These are phyloP conservation scores for Microctenopoma steveboyesi DNA, from an alignment of 2,797 vertebrate genomes.

Conservation along the genomic window DNA sequence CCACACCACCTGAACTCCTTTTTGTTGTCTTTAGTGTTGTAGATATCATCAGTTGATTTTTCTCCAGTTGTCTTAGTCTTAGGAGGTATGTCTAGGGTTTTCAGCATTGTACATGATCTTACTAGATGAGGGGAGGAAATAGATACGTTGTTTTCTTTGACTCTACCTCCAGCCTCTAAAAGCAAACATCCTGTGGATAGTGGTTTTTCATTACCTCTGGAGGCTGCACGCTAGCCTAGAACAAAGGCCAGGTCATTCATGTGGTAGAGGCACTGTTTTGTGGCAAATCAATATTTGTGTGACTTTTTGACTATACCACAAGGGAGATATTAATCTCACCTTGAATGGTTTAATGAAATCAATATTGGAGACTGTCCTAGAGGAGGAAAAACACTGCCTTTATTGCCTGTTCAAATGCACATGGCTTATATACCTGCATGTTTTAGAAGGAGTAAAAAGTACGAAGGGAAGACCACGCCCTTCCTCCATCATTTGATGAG, in stretches of 20 bases:
- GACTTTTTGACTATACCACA: conserved; percentile 30
- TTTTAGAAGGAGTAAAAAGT: background rate
- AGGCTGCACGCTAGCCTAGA: conserved; percentile 24
- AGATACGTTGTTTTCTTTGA: conserved; percentile 71
- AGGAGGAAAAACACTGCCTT: conserved; percentile 12
- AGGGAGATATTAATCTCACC: conserved; percentile 23
- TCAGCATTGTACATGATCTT: conserved; percentile 51
- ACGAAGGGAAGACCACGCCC: too few species aligned
- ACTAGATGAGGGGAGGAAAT: conserved; percentile 58
- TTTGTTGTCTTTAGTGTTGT: conserved; percentile 67
- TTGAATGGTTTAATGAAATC: conserved; percentile 34
- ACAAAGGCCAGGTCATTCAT: conserved; percentile 40
- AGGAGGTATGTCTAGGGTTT: conserved; percentile 49
- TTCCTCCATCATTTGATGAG: too few species aligned
- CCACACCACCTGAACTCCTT: conserved; percentile 55
- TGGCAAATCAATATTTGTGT: conserved; percentile 47
- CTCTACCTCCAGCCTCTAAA: conserved; percentile 60
- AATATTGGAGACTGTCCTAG: background rate
- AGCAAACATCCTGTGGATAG: conserved; percentile 56
- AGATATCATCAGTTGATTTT: conserved; percentile 69
- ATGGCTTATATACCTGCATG: background rate
- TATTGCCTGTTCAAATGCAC: background rate
- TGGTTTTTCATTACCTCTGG: conserved; percentile 40
- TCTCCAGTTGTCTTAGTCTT: conserved; percentile 59
- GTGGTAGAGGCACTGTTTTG: conserved; percentile 33